Evolutionary conservation across 2,797 vertebrate genomes (phyloP), one percentile per base, ranked within the genome.

Genomic region (Clamator glandarius): DNA sequence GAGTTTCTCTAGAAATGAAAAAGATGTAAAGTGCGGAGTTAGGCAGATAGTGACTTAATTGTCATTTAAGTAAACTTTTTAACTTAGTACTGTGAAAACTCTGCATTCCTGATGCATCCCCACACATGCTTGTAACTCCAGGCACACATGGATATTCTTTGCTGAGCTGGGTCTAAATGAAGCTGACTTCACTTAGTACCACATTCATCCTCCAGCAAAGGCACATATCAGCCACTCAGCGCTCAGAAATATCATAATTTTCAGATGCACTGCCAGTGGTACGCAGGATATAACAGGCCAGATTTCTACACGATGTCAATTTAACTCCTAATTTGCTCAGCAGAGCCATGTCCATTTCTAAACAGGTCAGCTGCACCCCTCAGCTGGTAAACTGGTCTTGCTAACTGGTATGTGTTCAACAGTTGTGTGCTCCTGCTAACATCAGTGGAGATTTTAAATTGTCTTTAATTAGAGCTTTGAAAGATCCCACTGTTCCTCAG

Each of bases 381-480:
- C 19, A 3, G 5, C 26, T 70, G 41, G 19, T 58, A 33, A 89
- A 15, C 35, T 85, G 82, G 35, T 26, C 78, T 83, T 64, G 19
- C 29, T 80, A 39, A 58, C 57, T 72, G 72, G 41, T 50, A 9
- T 5, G 3, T 18, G 24, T 77, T 75, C 87, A 92, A 64, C 55
- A 87, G 33, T 52, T 81, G 50, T 51, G 14, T n/a, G 50, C 31
- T 77, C 54, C 36, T 58, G 46, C 57, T 75, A 68, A 17, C 17
- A 75, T 21, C 46, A 73, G 20, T 52, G 28, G n/a, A 87, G 64
- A 50, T 75, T 74, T 87, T 10, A 74, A 87, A 93, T 86, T 72
- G 48, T n/a, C 68, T 89, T 93, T 84, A 87, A 63, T 57, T 80
- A 55, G 64, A 61, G 54, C 51, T 93, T 75, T 84, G 42, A 74